phyloP scores from a whole-genome alignment of 2,888 invertebrate species.

The Eristalis pertinax region DNA sequence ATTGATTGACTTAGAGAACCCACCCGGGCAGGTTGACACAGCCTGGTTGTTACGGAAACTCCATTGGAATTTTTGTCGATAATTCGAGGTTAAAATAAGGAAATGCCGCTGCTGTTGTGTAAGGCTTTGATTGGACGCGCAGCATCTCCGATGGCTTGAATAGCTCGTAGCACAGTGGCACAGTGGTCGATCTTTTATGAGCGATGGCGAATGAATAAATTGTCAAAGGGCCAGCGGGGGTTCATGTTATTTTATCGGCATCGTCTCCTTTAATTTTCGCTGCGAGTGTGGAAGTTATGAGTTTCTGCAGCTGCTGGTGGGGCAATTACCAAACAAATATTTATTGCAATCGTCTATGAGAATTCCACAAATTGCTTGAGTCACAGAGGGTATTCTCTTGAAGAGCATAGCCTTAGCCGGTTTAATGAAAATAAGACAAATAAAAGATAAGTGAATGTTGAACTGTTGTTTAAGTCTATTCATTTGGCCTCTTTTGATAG shows the following conservation, averaged over 20 bases:
- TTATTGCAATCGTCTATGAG: background rate
- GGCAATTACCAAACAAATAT: background rate
- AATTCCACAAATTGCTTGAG: background rate
- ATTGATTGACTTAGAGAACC: constrained; percentile 49
- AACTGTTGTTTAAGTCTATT: no score
- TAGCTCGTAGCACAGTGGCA: constrained; percentile 11
- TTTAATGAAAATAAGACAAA: no score
- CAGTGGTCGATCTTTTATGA: constrained; percentile 29
- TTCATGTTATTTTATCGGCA: background rate
- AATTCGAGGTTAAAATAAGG: constrained; percentile 59
- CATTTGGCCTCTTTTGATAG: no score
- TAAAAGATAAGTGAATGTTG: no score
- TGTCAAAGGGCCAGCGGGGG: constrained; percentile 4
- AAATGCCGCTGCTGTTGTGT: constrained; percentile 44
- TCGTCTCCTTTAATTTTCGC: background rate
- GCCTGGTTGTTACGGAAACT: constrained; percentile 50
- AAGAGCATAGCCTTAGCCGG: no score
- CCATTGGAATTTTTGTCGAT: constrained; percentile 49
- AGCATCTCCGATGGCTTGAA: background rate
- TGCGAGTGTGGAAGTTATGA: background rate
- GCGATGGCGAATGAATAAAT: constrained; percentile 19
- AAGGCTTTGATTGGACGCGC: background rate
- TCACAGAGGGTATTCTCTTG: background rate
- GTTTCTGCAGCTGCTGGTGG: background rate
- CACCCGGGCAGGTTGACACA: constrained; percentile 36